Percentiles rank a stretch among this genome's conserved stretches.
Evolutionary conservation across 2,113 vertebrate species (phyloP).

Genomic region (human (Homo sapiens)): GRCh38 chr7:100885001-100885500

Average conservation of each 20-base stretch:
- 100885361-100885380: slow-evolving; percentile 90
- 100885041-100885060: not conserved
- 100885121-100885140: not conserved
- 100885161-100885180: not conserved
- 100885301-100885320: slow-evolving; percentile 92
- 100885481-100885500: not conserved
- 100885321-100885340: slow-evolving; percentile 95
- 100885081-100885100: not conserved
- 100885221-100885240: slow-evolving; percentile 77
- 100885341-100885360: slow-evolving; percentile 93
- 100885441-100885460: not conserved
- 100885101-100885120: not conserved
- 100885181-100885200: not conserved
- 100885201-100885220: slow-evolving; percentile 66
- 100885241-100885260: slow-evolving; percentile 83
- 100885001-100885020: slow-evolving; percentile 87
- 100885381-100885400: not conserved
- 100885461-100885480: not conserved
- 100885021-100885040: slow-evolving; percentile 81
- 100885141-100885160: not conserved
- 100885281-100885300: slow-evolving; percentile 91
- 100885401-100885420: not conserved
- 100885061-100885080: not conserved
- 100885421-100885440: not conserved
- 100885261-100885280: slow-evolving; percentile 87